Conservation (phyloP, 1,140 invertebrate species). For the Euwallacea fornicatus region DNA sequence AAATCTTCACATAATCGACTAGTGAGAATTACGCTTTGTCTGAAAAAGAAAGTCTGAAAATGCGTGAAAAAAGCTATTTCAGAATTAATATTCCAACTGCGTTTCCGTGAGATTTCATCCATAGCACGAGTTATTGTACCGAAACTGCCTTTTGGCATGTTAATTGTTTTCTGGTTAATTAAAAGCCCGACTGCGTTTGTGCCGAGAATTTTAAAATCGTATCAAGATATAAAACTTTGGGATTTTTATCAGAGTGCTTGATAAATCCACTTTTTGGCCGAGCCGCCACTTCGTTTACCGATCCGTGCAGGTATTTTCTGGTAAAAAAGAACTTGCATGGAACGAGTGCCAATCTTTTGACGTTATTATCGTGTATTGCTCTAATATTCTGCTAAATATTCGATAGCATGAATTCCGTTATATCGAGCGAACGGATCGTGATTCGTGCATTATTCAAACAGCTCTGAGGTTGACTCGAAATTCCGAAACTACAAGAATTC, state of each 20-base stretch:
- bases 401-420: not conserved
- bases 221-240: constrained; percentile 8
- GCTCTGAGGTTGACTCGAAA: constrained; percentile 11
- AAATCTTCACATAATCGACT: no score
- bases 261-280: no score
- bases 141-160: constrained; percentile 11
- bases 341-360: not conserved
- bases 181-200: constrained; percentile 2
- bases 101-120: constrained; percentile 9
- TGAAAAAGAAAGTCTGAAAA: not conserved
- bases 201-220: constrained; percentile 9
- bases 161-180: constrained; percentile 16
- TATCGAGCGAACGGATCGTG: constrained; percentile 4
- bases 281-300: not conserved
- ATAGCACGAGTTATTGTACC: constrained; percentile 16
- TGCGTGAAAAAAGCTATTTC: not conserved
- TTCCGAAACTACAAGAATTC: constrained; percentile 31
- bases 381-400: not conserved
- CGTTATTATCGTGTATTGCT: not conserved
- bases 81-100: constrained; percentile 12
- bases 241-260: no score
- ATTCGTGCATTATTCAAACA: constrained; percentile 19
- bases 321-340: not conserved
- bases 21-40: not conserved
- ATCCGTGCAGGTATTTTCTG: not conserved